Evolutionary conservation across 2,888 invertebrate species (phyloP).

Genomic region (Ramazzottius varieornatus): DNA sequence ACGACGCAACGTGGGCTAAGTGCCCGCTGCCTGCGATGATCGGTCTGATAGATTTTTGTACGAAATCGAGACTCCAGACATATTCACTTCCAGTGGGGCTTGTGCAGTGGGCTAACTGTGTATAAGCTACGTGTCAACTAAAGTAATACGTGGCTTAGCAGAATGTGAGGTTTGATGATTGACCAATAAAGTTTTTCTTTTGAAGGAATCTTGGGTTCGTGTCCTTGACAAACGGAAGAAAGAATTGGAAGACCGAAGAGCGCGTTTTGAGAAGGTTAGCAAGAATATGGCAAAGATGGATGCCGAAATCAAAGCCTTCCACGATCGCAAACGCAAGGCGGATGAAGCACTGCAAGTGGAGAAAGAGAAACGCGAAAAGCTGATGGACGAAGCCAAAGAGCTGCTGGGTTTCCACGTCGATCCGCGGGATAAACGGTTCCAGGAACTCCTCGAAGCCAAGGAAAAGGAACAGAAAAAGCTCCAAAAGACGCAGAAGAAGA

Average conservation of each 20-base stretch:
- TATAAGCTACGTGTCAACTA: too few relatives aligned
- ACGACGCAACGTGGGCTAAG: too few relatives aligned
- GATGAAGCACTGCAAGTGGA: slow-evolving; percentile 8
- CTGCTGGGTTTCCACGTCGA: slow-evolving; percentile 12
- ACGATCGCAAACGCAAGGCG: slow-evolving; percentile 1
- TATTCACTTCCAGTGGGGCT: too few relatives aligned
- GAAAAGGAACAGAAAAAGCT: slow-evolving; percentile 10
- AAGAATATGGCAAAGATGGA: not conserved
- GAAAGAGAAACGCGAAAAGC: slow-evolving; percentile 9
- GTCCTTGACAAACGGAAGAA: not conserved
- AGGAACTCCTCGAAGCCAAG: slow-evolving; percentile 12
- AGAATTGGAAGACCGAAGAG: not conserved
- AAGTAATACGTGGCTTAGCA: too few relatives aligned
- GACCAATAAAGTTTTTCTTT: too few relatives aligned
- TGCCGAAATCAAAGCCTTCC: not conserved
- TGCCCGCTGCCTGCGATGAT: too few relatives aligned
- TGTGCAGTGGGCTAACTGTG: too few relatives aligned
- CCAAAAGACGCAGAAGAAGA: slow-evolving; percentile 11
- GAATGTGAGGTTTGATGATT: too few relatives aligned
- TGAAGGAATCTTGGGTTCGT: not conserved
- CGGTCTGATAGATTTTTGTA: too few relatives aligned
- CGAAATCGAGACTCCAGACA: too few relatives aligned
- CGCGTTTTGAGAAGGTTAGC: not conserved
- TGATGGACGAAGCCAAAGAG: slow-evolving; percentile 12
- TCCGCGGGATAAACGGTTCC: slow-evolving; percentile 12